Percentiles rank a stretch among this genome's conserved stretches.
These are phyloP conservation scores for Trachurus trachurus DNA, from an alignment of 2,797 vertebrate species.

Conservation along the genomic window DNA sequence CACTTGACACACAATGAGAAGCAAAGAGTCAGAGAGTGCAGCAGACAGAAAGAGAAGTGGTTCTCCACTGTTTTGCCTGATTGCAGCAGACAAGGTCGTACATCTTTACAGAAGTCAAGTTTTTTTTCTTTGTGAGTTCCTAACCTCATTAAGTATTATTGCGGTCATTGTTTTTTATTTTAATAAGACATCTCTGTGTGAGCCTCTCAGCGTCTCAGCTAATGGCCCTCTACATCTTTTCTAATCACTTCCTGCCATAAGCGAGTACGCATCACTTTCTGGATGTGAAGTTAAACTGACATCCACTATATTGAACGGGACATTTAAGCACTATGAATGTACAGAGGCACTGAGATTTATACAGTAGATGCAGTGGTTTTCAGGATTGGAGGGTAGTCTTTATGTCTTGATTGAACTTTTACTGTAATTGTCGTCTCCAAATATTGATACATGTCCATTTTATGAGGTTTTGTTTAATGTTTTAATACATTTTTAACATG, in stretches of 20 bases:
- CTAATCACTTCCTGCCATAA: constrained; percentile 63
- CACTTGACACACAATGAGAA: not conserved
- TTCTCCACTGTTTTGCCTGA: constrained; percentile 8
- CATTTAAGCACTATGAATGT: constrained; percentile 5
- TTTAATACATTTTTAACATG: too few relatives aligned
- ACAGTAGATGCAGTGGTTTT: not conserved
- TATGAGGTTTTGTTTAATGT: not conserved
- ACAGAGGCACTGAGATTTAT: constrained; percentile 14
- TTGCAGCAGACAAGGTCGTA: constrained; percentile 48
- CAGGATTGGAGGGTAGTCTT: not conserved
- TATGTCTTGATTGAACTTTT: not conserved
- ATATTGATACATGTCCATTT: not conserved
- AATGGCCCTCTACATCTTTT: constrained; percentile 55
- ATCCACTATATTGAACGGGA: constrained; percentile 34
- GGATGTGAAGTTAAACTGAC: constrained; percentile 43
- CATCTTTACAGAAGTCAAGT: constrained; percentile 47
- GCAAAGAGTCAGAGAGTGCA: constrained; percentile 18
- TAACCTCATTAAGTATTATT: constrained; percentile 67
- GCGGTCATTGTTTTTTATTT: constrained; percentile 55
- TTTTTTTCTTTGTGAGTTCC: constrained; percentile 15
- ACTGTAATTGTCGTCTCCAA: not conserved
- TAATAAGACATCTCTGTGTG: constrained; percentile 60
- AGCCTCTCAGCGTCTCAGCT: constrained; percentile 38
- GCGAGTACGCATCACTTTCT: constrained; percentile 49
- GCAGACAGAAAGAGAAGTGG: constrained; percentile 29